Base-by-base conservation (phyloP, 2,797 vertebrate genomes). In the Clarias laeviceps region DNA sequence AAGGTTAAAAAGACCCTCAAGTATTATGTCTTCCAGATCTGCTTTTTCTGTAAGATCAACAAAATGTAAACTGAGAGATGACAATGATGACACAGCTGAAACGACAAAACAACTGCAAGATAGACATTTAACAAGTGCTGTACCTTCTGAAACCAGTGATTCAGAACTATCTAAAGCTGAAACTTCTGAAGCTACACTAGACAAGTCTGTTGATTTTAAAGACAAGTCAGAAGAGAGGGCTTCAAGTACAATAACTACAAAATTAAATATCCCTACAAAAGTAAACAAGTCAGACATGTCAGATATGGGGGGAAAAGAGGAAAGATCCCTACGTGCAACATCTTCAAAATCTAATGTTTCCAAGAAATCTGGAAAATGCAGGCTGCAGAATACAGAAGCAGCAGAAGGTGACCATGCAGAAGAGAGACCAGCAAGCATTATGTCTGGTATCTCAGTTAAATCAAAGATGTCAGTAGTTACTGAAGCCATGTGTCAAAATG, bases 391-490 rank as follows among this genome's bases (percentile, higher is more conserved):
- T 69, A 65, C 82, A 76, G 69, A 70, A 70, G 64, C 78, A 77
- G 66, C 59, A 17, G 27, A 62, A 61, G 8, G 34, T 64, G 70
- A 82, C 24, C 84, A 79, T 56, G 20, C 82, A 62, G 64, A 74
- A 59, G 87, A 79, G 32, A 93, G 76, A 86, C 34, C 74, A 24
- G n/a, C 59, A 50, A 90, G 90, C 81, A 79, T 66, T 4, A 61
- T 80, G 32, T 91, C 89, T 14, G 57, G 65, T 72, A 64, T 15
- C 17, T 88, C 90, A 65, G 50, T 87, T 37, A 88, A 85, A 56
- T 92, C 91, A 54, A 90, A 85, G 34, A 83, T 80, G 73, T 92
- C 90, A 7, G 86, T 45, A 27, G 78, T 84, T 2, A 89, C 87
- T 61, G 61, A 82, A 65, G 32, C 54, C 64, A 9, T 29, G 62